phyloP scores from a whole-genome alignment of 2,888 invertebrate species.

The Tachina grossa region DNA sequence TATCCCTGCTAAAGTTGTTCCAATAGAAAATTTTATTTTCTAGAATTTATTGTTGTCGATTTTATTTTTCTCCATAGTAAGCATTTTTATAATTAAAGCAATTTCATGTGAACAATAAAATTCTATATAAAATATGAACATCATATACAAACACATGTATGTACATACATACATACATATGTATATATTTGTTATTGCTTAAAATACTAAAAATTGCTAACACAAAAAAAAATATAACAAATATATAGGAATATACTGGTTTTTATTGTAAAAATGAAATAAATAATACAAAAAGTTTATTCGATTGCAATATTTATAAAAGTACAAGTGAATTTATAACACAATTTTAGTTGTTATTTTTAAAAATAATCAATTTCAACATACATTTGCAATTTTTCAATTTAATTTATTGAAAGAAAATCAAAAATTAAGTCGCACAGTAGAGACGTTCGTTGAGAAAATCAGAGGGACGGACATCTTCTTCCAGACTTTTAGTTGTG shows the following conservation, averaged over 20 bases:
- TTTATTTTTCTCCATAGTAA: conserved; percentile 10
- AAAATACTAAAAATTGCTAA: conserved; percentile 3
- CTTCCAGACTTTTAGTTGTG: too few species aligned
- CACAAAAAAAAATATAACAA: neutral
- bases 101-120: conserved; percentile 21
- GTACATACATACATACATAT: too few species aligned
- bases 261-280: conserved; percentile 3
- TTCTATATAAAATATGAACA: conserved; percentile 2
- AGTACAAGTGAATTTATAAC: neutral
- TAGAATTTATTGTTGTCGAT: neutral
- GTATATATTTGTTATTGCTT: neutral
- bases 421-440: neutral
- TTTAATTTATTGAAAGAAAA: too few species aligned
- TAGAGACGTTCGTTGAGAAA: too few species aligned
- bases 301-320: conserved; percentile 13
- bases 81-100: conserved; percentile 35
- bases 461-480: too few species aligned
- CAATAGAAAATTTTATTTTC: neutral
- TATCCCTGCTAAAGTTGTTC: neutral
- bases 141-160: neutral
- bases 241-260: neutral
- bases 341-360: neutral
- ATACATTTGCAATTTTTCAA: conserved; percentile 52
- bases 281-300: conserved; percentile 17
- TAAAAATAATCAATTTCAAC: conserved; percentile 21